Evolutionary conservation across 2,888 invertebrate genomes (phyloP), one percentile per base, ranked within the genome.

Genomic region (Margaritifera margaritifera): DNA sequence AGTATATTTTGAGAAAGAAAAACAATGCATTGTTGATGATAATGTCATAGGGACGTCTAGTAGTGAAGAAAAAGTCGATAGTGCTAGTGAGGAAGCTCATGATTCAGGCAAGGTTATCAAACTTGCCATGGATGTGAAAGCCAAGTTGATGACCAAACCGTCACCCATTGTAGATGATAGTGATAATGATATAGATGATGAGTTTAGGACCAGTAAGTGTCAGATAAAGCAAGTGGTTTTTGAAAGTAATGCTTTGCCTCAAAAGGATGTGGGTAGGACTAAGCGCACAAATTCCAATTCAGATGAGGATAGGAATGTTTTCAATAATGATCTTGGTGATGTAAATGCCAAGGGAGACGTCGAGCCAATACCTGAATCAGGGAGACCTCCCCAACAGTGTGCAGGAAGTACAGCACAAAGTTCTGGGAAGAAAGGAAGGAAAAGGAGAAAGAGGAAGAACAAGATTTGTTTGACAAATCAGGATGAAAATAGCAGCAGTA

Each of bases 141-240:
- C 60, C 57, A 75, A 69, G 60, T 62, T 75, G 63, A 70, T 72
- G 20, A 59, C 71, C 50, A 64, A 60, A 59, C 67, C 67, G 55
- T 50, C 24, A 20, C 64, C 66, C 24, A 69, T 69, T 51, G 64
- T 68, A 51, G 66, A 57, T 53, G 77, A 70, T 53, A 64, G 64
- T 68, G 74, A 74, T 69, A 69, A 59, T 69, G 71, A 77, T 70
- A 66, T 69, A 66, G 69, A 68, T 67, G 67, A 69, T 58, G 70
- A 67, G 42, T 27, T 50, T 42, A 64, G 51, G 20, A 42, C 42
- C 42, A 42, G 42, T 11, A 15, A 42, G 42, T 42, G 42, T 42
- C 11, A 42, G 42, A 15, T 11, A 42, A 42, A 42, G 42, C 19
- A 31, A 18, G 57, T 31, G 50, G 42, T 52, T 62, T 31, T 22